These are phyloP conservation scores for Gambusia yucatana DNA, from an alignment of 2,797 vertebrate species.

Conservation along the genomic window DNA sequence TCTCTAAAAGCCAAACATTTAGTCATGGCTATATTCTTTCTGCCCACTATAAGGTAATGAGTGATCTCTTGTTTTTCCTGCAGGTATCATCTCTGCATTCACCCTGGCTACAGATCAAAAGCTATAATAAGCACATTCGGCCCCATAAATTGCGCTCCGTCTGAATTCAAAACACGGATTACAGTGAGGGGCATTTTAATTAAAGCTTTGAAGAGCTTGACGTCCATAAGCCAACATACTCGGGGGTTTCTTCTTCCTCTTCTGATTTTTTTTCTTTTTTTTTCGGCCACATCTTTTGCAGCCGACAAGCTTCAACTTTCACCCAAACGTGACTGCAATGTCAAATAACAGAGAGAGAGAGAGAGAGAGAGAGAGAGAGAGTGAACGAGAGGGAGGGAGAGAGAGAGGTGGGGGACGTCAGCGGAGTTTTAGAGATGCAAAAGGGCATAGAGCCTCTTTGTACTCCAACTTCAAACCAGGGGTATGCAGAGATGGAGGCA, in stretches of 20 bases:
- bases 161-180: constrained; percentile 27
- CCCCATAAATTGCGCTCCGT: constrained; percentile 26
- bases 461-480: constrained; percentile 67
- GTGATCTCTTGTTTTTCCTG: background rate
- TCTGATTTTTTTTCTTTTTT: constrained; percentile 30
- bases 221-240: constrained; percentile 27
- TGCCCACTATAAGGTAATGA: background rate
- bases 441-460: constrained; percentile 74
- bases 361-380: constrained; percentile 40
- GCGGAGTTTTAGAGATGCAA: constrained; percentile 68
- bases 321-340: constrained; percentile 81
- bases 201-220: constrained; percentile 35
- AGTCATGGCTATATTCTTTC: background rate
- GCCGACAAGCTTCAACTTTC: constrained; percentile 81
- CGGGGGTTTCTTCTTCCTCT: constrained; percentile 21
- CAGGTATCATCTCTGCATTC: constrained; percentile 23
- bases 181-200: constrained; percentile 16
- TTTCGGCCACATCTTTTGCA: constrained; percentile 57
- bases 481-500: constrained; percentile 25
- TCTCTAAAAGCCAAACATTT: constrained; percentile 24
- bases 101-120: constrained; percentile 26
- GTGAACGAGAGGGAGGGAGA: constrained; percentile 42
- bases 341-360: constrained; percentile 58
- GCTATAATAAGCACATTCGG: constrained; percentile 13
- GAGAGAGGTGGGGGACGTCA: constrained; percentile 25